Percentiles rank a stretch among this genome's conserved stretches.
These are phyloP conservation scores for Morpho deidamia DNA, from an alignment of 2,888 invertebrate species.

Conservation along the genomic window DNA sequence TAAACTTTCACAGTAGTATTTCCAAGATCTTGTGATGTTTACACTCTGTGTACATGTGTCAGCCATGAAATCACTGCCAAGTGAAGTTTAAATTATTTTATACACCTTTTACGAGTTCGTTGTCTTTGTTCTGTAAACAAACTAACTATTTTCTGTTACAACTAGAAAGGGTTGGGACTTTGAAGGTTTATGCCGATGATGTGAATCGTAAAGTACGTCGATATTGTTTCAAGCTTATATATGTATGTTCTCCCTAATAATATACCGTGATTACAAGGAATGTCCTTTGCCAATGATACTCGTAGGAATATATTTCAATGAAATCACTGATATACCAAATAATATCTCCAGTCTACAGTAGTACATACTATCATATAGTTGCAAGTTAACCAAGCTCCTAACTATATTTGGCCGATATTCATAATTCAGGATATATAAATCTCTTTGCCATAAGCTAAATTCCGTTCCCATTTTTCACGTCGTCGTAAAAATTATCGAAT, in stretches of 20 bases:
- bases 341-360: no score
- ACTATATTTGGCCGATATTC: no score
- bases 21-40: neutral
- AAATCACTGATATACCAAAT: no score
- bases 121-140: conserved; percentile 66
- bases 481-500: no score
- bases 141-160: conserved; percentile 49
- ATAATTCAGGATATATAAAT: no score
- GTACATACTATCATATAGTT: no score
- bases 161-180: conserved; percentile 44
- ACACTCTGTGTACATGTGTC: conserved; percentile 10
- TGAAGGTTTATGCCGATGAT: conserved; percentile 43
- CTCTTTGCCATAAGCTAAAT: no score
- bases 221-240: conserved; percentile 8
- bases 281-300: neutral
- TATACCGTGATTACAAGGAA: neutral
- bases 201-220: conserved; percentile 41
- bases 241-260: neutral
- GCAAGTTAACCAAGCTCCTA: no score
- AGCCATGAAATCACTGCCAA: conserved; percentile 24
- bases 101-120: conserved; percentile 68
- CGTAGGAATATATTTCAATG: no score
- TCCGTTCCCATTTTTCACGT: no score
- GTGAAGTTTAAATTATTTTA: conserved; percentile 42
- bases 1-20: neutral